Evolutionary conservation across 1,140 invertebrate genomes (phyloP).

Genomic region (Pogonomyrmex californicus): DNA sequence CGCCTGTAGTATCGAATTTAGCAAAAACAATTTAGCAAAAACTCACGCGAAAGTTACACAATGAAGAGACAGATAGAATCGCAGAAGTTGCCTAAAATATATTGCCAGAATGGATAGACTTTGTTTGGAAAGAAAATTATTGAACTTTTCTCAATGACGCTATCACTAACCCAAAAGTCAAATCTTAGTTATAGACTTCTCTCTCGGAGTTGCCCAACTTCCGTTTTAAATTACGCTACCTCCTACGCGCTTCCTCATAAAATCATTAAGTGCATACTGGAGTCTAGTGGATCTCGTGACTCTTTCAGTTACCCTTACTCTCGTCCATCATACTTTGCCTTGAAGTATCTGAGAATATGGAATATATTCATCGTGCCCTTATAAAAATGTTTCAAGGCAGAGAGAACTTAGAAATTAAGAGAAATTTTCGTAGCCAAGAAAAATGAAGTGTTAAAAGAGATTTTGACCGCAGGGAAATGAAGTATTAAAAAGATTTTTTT

Average conservation of each 20-base stretch:
- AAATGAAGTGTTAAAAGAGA: neutral
- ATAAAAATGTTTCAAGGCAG: constrained; percentile 3
- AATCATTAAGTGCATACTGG: constrained; percentile 38
- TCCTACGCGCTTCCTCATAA: constrained; percentile 19
- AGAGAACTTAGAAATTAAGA: constrained; percentile 10
- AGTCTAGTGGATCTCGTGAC: neutral
- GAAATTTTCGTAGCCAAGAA: neutral
- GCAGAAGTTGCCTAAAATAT: constrained; percentile 41
- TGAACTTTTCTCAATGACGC: constrained; percentile 46
- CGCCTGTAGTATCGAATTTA: neutral
- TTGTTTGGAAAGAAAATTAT: constrained; percentile 48
- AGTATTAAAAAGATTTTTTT: constrained; percentile 2
- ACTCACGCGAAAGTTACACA: constrained; percentile 5
- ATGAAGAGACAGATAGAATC: constrained; percentile 20
- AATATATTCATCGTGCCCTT: constrained; percentile 18
- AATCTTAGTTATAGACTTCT: constrained; percentile 37
- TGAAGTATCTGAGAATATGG: neutral
- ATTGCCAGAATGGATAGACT: constrained; percentile 19
- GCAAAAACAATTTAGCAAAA: neutral
- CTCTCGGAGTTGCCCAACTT: constrained; percentile 21
- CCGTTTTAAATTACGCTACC: constrained; percentile 49
- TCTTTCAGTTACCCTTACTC: constrained; percentile 6
- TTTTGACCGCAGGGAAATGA: neutral
- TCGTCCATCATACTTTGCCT: constrained; percentile 5
- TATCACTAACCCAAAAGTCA: constrained; percentile 45